Evolutionary conservation across 92 coral and sea anemone species (phyloP), one percentile per base, ranked within the genome.

Genomic region (Parazoanthus darwini): DNA sequence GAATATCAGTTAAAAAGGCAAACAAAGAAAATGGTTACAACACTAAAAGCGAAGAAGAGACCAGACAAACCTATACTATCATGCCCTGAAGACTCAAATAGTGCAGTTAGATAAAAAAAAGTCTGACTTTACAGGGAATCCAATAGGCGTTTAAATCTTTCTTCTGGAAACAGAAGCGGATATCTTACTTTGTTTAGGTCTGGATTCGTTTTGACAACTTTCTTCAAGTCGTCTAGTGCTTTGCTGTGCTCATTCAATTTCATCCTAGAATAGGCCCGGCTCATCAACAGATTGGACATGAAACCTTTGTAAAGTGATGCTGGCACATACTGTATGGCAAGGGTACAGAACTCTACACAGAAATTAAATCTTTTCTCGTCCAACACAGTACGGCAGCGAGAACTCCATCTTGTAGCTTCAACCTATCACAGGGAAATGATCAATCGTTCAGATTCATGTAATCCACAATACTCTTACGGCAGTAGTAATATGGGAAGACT

Each of bases 261-360:
- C 29, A 84, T 84, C 78, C 44, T 84, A n/a, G 87, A 37, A 71
- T 71, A 84, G 7, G 87, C 87, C 11, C 87, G 78, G 9, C 37
- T 70, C 87, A 84, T 84, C 37, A 84, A 71, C 78, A 84, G 50
- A 14, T 71, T 26, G n/a, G 87, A 74, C 43, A 71, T 56, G 35
- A 84, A 71, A 18, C 78, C 75, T 7, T 71, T 71, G 65, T 73
- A 25, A 50, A 70, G 58, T 33, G 78, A 5, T 1, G 87, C 87
- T 50, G 87, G 87, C 18, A 84, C 87, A 37, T 84, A 84, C 48
- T 84, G 48, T 50, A 84, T 70, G 78, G 87, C 87, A 33, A 84
- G 87, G 2, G 87, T 84, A 20, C 43, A 71, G 65, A 84, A 84
- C 65, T 84, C 87, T 36, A 68, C 87, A 13, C 87, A 70, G 44